A percentile compares a stretch with the other conserved stretches of the same genome.
phyloP scores from a whole-genome alignment of 1,140 invertebrate genomes.

The Drosophila nigromelanica region DNA sequence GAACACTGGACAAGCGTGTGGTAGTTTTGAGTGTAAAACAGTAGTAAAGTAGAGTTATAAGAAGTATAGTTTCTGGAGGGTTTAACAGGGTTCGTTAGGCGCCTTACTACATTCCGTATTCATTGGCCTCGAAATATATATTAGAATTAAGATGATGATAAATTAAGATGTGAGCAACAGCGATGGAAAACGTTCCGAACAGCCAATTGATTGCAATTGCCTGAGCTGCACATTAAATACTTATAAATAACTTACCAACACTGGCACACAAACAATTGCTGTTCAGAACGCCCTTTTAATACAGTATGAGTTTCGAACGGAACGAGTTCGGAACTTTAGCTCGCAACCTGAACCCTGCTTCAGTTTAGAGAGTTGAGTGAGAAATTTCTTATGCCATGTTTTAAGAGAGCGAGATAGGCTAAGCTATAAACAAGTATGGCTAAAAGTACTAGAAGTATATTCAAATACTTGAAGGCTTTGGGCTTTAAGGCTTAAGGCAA shows the following conservation, averaged over 20 bases:
- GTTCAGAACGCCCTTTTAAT: constrained; percentile 37
- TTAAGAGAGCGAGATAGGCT: not conserved
- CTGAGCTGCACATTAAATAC: not conserved
- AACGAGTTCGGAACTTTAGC: constrained; percentile 77
- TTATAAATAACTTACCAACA: constrained; percentile 11
- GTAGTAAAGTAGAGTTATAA: constrained; percentile 24
- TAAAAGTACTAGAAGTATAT: constrained; percentile 3
- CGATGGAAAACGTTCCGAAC: constrained; percentile 31
- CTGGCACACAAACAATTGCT: constrained; percentile 58
- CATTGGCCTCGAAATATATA: constrained; percentile 58
- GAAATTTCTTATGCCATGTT: constrained; percentile 44
- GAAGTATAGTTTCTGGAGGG: constrained; percentile 24
- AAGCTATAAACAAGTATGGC: constrained; percentile 1
- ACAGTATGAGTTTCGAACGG: constrained; percentile 79
- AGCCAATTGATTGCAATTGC: constrained; percentile 34
- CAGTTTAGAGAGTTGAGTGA: constrained; percentile 64
- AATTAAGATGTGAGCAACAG: constrained; percentile 32
- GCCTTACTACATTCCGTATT: constrained; percentile 70
- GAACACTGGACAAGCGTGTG: constrained; percentile 82
- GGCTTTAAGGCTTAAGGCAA: constrained; percentile 19
- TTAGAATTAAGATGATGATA: constrained; percentile 13
- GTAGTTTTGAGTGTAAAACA: constrained; percentile 52
- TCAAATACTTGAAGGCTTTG: constrained; percentile 14
- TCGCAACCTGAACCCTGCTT: constrained; percentile 63
- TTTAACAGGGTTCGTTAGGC: constrained; percentile 64